Conservation (phyloP, 2,797 vertebrate genomes). For the Pipistrellus kuhlii region DNA sequence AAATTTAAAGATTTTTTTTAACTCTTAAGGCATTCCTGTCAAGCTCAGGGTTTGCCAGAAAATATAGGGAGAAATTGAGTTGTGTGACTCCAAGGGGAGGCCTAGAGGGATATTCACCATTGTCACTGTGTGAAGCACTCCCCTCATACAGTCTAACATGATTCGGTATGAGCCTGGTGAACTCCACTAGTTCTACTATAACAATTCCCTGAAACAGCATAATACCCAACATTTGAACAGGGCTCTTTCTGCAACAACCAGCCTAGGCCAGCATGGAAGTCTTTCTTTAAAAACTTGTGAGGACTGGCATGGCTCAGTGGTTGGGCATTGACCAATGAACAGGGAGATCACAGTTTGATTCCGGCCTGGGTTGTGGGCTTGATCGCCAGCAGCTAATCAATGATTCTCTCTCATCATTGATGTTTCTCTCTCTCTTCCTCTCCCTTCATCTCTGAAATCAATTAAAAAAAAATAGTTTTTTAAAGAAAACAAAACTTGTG, state of each 20-base stretch:
- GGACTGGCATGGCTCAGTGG: background rate
- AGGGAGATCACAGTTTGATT: too few relatives aligned
- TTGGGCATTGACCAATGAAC: too few relatives aligned
- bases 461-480: too few relatives aligned
- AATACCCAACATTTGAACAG: background rate
- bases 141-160: background rate
- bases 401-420: too few relatives aligned
- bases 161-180: background rate
- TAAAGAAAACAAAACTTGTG: background rate
- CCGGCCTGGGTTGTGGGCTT: too few relatives aligned
- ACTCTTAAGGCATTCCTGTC: background rate
- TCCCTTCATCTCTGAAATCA: too few relatives aligned
- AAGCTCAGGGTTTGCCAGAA: background rate
- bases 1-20: background rate
- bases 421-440: too few relatives aligned
- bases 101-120: background rate
- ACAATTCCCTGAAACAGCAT: background rate
- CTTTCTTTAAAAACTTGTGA: background rate
- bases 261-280: background rate
- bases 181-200: background rate
- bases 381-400: too few relatives aligned
- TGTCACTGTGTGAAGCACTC: background rate
- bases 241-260: background rate
- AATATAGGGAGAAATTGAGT: background rate
- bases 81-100: background rate